Evolutionary conservation across 2,888 invertebrate species (phyloP).

Genomic region (Chouioia cunea): DNA sequence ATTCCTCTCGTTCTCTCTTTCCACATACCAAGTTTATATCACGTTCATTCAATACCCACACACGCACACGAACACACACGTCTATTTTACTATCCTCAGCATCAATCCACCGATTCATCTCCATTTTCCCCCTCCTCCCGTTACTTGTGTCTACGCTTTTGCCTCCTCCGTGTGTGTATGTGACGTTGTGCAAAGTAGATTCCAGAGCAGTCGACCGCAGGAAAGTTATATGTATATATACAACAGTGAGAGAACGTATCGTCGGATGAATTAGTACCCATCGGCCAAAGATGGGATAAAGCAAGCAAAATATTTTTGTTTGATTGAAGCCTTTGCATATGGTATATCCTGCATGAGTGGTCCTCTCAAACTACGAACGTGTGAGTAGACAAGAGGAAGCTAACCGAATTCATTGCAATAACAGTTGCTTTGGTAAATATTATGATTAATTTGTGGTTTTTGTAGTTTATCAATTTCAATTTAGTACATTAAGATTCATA

Average conservation of each 20-base stretch:
- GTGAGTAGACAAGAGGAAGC: no score
- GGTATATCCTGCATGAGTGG: no score
- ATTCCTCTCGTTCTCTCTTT: constrained; percentile 3
- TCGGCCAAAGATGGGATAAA: not conserved
- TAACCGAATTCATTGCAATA: no score
- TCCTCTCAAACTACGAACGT: no score
- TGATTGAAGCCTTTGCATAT: no score
- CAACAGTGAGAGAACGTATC: constrained; percentile 10
- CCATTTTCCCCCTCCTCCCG: not conserved
- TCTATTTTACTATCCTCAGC: constrained; percentile 24
- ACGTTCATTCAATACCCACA: constrained; percentile 10
- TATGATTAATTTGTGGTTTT: no score
- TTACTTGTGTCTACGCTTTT: constrained; percentile 17
- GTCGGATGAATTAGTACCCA: constrained; percentile 36
- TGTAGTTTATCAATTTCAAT: no score
- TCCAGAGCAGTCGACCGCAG: constrained; percentile 41
- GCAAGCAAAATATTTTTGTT: no score
- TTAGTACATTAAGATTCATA: no score
- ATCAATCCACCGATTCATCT: constrained; percentile 30
- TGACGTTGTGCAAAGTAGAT: constrained; percentile 42
- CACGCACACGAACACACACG: not conserved
- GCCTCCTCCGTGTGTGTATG: not conserved
- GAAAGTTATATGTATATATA: constrained; percentile 33
- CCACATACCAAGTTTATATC: no score
- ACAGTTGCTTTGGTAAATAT: no score